phyloP scores from a whole-genome alignment of 1,140 invertebrate species.

The Drosophila eugracilis region DNA sequence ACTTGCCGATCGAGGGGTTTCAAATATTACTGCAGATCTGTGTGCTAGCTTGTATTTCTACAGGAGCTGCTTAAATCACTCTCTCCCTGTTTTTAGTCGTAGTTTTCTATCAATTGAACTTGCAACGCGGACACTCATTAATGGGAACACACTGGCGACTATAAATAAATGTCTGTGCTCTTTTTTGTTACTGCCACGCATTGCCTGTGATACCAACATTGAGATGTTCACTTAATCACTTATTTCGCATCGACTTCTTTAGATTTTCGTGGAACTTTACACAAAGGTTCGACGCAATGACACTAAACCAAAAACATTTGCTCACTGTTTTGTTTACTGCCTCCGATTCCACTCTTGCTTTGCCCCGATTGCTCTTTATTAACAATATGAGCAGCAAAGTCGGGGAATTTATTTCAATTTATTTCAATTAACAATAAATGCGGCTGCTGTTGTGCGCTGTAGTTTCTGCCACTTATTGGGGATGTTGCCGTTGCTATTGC shows the following conservation, averaged over 20 bases:
- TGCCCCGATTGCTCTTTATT: constrained; percentile 58
- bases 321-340: constrained; percentile 53
- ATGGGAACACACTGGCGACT: constrained; percentile 24
- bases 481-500: constrained; percentile 44
- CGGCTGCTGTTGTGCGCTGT: constrained; percentile 27
- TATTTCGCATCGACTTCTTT: constrained; percentile 2
- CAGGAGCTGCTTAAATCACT: too few species aligned
- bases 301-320: constrained; percentile 23
- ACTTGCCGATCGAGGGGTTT: constrained; percentile 3
- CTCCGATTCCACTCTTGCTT: constrained; percentile 10
- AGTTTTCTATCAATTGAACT: too few species aligned
- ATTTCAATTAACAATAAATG: constrained; percentile 78
- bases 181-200: constrained; percentile 9
- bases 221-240: not conserved
- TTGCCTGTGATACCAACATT: constrained; percentile 22
- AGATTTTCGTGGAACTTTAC: constrained; percentile 1
- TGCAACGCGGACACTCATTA: constrained; percentile 6
- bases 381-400: constrained; percentile 76
- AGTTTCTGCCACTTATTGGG: constrained; percentile 69
- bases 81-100: too few species aligned
- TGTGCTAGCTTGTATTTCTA: not conserved
- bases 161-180: constrained; percentile 24
- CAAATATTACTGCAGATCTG: not conserved
- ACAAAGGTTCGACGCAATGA: constrained; percentile 10
- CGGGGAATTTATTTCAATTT: constrained; percentile 81